These are phyloP conservation scores for Amphiduros pacificus DNA, from an alignment of 2,888 invertebrate genomes.

Conservation along the genomic window DNA sequence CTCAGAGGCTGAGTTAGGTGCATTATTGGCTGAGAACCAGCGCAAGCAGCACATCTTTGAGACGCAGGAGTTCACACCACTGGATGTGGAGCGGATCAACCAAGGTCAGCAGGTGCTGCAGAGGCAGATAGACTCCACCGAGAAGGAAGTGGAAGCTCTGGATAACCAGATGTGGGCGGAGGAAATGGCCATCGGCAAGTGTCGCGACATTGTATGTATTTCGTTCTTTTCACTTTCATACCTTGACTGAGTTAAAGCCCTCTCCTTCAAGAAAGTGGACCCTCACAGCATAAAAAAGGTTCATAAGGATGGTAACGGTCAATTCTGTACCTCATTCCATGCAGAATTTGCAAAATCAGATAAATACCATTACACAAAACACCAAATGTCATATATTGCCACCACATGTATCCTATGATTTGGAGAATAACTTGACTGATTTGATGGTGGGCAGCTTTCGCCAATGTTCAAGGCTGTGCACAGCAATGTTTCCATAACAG, in stretches of 20 bases:
- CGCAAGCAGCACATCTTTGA: conserved; percentile 44
- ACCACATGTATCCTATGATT: too few species aligned
- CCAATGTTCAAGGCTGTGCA: too few species aligned
- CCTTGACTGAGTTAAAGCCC: background rate
- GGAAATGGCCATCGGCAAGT: conserved; percentile 41
- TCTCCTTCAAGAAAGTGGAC: too few species aligned
- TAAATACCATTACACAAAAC: too few species aligned
- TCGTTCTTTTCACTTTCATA: background rate
- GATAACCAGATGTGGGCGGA: conserved; percentile 44
- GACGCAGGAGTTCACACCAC: conserved; percentile 45
- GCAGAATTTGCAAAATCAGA: too few species aligned
- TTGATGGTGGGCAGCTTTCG: too few species aligned
- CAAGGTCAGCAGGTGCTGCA: conserved; percentile 38
- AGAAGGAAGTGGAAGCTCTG: conserved; percentile 34
- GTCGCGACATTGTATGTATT: conserved; percentile 39
- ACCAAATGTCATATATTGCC: too few species aligned
- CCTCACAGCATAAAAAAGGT: too few species aligned
- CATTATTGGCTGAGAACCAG: conserved; percentile 21
- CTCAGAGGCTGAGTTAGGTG: background rate
- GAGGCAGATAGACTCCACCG: conserved; percentile 39
- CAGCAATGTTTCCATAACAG: too few species aligned
- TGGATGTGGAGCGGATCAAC: conserved; percentile 47
- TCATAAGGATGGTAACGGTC: too few species aligned
- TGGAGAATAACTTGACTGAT: too few species aligned
- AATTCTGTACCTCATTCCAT: too few species aligned